Conservation (phyloP, 53 echinoderm and acorn worm species). For the Pentamera pediparva region DNA sequence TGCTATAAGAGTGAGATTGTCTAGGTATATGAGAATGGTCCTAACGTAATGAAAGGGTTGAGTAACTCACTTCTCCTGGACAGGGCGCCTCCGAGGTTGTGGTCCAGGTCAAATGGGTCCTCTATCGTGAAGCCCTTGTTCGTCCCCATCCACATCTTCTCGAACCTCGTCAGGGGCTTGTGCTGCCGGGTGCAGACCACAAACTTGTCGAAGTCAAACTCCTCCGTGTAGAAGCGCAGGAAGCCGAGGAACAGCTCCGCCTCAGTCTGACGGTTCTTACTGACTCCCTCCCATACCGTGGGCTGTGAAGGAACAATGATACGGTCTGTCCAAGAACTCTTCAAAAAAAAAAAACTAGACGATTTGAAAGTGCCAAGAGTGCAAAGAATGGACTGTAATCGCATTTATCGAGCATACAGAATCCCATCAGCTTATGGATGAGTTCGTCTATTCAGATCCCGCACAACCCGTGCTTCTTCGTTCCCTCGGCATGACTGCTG, state of each 20-base stretch:
- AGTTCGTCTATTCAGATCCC: too few relatives aligned
- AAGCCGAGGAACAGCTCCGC: conserved; percentile 82
- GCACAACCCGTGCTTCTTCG: too few relatives aligned
- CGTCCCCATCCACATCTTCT: conserved; percentile 88
- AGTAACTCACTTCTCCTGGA: conserved; percentile 74
- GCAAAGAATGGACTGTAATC: too few relatives aligned
- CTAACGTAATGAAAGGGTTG: not conserved
- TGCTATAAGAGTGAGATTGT: too few relatives aligned
- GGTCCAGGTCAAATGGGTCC: conserved; percentile 92
- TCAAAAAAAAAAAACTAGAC: too few relatives aligned
- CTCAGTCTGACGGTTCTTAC: conserved; percentile 55
- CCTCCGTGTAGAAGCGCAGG: conserved; percentile 86
- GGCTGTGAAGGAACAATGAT: too few relatives aligned
- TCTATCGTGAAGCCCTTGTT: conserved; percentile 73
- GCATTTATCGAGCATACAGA: too few relatives aligned
- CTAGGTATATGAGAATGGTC: too few relatives aligned
- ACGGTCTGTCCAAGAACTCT: too few relatives aligned
- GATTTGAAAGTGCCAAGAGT: too few relatives aligned
- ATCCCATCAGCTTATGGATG: too few relatives aligned
- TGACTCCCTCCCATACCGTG: conserved; percentile 54
- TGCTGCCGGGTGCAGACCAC: conserved; percentile 78
- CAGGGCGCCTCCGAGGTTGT: conserved; percentile 90
- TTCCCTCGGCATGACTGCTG: too few relatives aligned
- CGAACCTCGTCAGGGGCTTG: conserved; percentile 73
- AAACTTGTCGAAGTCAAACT: conserved; percentile 72